Evolutionary conservation across 2,888 invertebrate species (phyloP).

Genomic region (Pterostichus madidus): DNA sequence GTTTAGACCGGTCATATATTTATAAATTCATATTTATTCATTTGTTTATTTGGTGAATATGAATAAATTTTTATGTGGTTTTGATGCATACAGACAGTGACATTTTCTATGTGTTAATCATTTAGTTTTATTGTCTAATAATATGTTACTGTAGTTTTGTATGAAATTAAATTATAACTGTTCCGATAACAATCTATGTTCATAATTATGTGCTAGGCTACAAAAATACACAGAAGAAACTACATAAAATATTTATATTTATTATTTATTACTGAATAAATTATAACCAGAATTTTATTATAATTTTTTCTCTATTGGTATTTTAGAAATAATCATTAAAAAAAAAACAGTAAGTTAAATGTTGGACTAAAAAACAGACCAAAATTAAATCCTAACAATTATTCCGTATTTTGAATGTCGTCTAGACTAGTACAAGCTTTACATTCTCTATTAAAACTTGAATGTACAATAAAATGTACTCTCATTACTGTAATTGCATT

Average conservation of each 20-base stretch:
- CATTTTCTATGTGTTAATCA: conserved; percentile 55
- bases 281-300: neutral
- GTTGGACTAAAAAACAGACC: no score
- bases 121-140: conserved; percentile 62
- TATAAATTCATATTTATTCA: conserved; percentile 58
- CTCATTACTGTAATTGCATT: conserved; percentile 66
- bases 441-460: conserved; percentile 44
- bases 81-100: conserved; percentile 48
- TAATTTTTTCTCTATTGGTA: neutral
- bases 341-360: no score
- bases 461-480: conserved; percentile 62
- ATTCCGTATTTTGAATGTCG: neutral
- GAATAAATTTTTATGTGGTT: conserved; percentile 37
- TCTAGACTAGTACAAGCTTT: conserved; percentile 22
- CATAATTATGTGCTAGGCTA: conserved; percentile 44
- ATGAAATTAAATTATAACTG: conserved; percentile 62
- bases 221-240: conserved; percentile 47
- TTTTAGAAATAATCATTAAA: neutral
- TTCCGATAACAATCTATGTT: conserved; percentile 48
- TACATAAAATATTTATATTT: conserved; percentile 49
- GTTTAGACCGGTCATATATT: conserved; percentile 50
- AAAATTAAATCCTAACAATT: no score
- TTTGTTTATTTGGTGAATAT: conserved; percentile 48
- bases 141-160: conserved; percentile 41
- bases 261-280: conserved; percentile 49